These are phyloP conservation scores for Orchestia grillus DNA, from an alignment of 1,140 invertebrate species.

Conservation along the genomic window DNA sequence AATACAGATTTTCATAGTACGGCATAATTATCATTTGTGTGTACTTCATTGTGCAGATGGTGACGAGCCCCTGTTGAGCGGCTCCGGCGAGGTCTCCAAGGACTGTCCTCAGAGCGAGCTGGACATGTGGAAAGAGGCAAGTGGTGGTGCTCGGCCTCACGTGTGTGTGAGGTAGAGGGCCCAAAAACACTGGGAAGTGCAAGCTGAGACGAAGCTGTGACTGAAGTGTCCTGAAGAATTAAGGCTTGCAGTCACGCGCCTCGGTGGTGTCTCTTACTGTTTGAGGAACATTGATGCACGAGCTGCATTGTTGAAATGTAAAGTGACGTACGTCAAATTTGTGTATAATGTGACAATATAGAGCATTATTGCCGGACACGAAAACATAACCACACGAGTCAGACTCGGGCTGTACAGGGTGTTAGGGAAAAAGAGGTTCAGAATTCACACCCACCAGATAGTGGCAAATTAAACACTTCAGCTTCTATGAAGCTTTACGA, in stretches of 20 bases:
- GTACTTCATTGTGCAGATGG: constrained; percentile 73
- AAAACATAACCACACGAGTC: neutral
- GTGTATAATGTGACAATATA: neutral
- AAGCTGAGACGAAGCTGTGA: neutral
- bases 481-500: too few species aligned
- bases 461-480: too few species aligned
- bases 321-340: neutral
- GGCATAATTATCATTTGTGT: neutral
- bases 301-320: neutral
- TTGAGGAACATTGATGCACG: neutral
- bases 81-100: constrained; percentile 95
- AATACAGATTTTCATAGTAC: too few species aligned
- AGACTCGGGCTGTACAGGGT: neutral
- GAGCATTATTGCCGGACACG: neutral
- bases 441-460: too few species aligned
- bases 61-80: constrained; percentile 95
- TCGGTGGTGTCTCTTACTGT: neutral
- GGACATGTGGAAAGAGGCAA: constrained; percentile 81
- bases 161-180: too few species aligned
- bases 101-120: constrained; percentile 94
- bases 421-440: neutral
- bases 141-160: neutral
- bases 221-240: neutral
- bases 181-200: neutral
- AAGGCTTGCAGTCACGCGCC: neutral